Base-by-base conservation (phyloP, 2,888 invertebrate genomes). In the Prosopocoilus inquinatus region DNA sequence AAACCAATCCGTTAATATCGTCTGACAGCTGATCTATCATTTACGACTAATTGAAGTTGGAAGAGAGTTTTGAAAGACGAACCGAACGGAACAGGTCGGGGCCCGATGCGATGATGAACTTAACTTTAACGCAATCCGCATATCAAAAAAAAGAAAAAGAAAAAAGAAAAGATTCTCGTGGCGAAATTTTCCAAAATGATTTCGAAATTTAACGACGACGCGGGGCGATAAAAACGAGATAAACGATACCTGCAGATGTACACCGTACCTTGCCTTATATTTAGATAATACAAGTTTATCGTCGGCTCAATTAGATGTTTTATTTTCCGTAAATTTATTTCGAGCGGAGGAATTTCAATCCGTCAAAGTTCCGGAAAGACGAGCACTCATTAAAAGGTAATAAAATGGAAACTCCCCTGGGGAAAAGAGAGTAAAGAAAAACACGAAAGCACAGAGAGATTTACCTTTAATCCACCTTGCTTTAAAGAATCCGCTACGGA, bases 1-100 rank as follows among this genome's bases (percentile, higher is more conserved):
- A 67, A 67, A 68, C 68, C 70, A 65, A 72, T 72, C 69, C 68
- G 71, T 72, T 72, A 72, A 72, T 72, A 70, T 67, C 61, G 63
- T 64, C 63, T 66, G 69, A 68, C 69, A 67, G 70, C 68, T 70
- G 69, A 72, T 72, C 70, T 70, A 72, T 72, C 71, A 72, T 70
- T 72, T 72, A 71, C 66, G 69, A 67, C 65, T 71, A 71, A 71
- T 71, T 72, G 70, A 69, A 28, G 20, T 28, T 28, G 20, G 20
- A 28, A 7, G 20, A 28, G 20, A 28, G 20, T 67, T 67, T 67
- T 61, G 64, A 66, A 64, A 67, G 67, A 28, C 20, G 20, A 28
- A 28, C 20, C 4, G 20, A 7, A 5, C 7, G n/a, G 20, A 28
- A 28, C 20, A 28, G 20, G 20, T 28, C 7, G n/a, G n/a, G n/a